Evolutionary conservation across 30 jellyfish, hydroid and myxozoan species (phyloP).

Genomic region (Aurelia sp.): DNA sequence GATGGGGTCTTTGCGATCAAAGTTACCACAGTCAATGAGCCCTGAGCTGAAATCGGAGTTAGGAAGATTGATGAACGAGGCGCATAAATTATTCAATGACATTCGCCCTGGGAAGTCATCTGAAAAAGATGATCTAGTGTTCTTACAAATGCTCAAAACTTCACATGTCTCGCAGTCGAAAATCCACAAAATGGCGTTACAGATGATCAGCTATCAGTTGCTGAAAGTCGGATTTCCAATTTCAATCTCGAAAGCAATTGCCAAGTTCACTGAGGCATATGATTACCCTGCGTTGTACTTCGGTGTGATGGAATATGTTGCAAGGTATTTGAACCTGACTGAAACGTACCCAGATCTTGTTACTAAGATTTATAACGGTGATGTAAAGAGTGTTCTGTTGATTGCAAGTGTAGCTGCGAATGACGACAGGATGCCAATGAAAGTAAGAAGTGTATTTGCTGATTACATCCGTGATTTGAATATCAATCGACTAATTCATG

Average conservation of each 20-base stretch:
- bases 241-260: not conserved
- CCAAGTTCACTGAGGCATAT: not conserved
- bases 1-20: too few relatives aligned
- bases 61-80: too few relatives aligned
- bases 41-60: too few relatives aligned
- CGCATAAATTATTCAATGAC: too few relatives aligned
- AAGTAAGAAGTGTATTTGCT: not conserved
- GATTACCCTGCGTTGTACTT: conserved; percentile 2
- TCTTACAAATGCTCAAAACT: not conserved
- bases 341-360: conserved; percentile 5
- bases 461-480: too few relatives aligned
- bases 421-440: not conserved
- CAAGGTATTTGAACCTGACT: not conserved
- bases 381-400: conserved; percentile 24
- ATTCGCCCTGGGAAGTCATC: too few relatives aligned
- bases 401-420: not conserved
- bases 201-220: not conserved
- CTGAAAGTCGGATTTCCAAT: conserved; percentile 14
- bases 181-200: not conserved
- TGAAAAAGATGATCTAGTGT: too few relatives aligned
- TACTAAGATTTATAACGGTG: not conserved
- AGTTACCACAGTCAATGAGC: too few relatives aligned
- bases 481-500: too few relatives aligned
- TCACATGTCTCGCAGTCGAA: not conserved
- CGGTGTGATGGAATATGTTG: conserved; percentile 5